Percentiles rank a stretch among this genome's conserved stretches.
phyloP scores from a whole-genome alignment of 2,888 invertebrate genomes.

The Polyommatus iphigenia region DNA sequence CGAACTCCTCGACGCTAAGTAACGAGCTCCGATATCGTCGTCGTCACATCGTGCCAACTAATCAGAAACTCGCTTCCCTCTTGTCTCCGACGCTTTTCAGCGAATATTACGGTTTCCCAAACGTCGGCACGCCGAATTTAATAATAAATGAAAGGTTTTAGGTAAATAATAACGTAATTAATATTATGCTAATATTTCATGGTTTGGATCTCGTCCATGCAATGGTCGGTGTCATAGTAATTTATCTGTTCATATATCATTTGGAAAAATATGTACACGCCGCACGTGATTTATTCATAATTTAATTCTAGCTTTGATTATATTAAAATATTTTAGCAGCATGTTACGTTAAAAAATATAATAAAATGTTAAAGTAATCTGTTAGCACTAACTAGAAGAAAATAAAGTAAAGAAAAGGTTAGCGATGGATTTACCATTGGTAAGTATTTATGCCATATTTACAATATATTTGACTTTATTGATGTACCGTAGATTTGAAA shows the following conservation, averaged over 20 bases:
- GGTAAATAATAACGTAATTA: conserved; percentile 42
- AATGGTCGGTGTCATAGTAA: conserved; percentile 42
- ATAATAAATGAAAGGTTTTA: conserved; percentile 36
- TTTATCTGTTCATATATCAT: conserved; percentile 42
- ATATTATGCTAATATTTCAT: conserved; percentile 42
- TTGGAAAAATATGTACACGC: conserved; percentile 25
- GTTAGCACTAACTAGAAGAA: too few relatives aligned
- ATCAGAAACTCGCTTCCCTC: not conserved
- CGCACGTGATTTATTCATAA: conserved; percentile 20
- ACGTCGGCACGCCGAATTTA: not conserved
- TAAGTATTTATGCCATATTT: too few relatives aligned
- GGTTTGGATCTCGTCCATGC: conserved; percentile 43
- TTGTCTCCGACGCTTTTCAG: not conserved
- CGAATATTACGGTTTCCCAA: not conserved
- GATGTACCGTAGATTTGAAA: too few relatives aligned
- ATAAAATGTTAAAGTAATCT: not conserved
- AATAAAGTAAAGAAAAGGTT: too few relatives aligned
- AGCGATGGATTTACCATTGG: too few relatives aligned
- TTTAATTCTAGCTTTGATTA: conserved; percentile 18
- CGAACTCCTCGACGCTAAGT: conserved; percentile 36
- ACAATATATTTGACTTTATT: too few relatives aligned
- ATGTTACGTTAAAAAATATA: not conserved
- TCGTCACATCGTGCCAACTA: conserved; percentile 27
- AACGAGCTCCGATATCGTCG: conserved; percentile 34
- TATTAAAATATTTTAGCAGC: not conserved